Evolutionary conservation across 2,113 vertebrate species (phyloP), one percentile per base, ranked within the genome.

Genomic region (Oriolus oriolus): DNA sequence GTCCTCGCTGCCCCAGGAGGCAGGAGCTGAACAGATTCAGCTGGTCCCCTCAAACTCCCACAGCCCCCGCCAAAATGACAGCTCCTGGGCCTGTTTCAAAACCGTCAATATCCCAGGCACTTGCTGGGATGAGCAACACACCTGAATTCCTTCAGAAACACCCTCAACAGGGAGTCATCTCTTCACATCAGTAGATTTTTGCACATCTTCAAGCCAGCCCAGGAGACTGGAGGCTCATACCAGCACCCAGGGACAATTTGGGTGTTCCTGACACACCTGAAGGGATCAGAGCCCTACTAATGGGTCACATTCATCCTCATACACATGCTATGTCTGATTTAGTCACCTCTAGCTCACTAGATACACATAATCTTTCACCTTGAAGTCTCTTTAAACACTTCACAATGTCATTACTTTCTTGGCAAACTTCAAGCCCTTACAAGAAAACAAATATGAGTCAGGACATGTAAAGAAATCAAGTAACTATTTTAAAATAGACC

Each of bases 141-240:
- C 17, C 17, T n/a, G 30, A 27, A 30, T 47, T 88, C 65, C 52
- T 47, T 73, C 53, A 83, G 77, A 53, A 74, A 45, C 17, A 31
- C 16, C 19, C 19, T 44, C 60, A 87, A n/a, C 22, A 42, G 11
- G 6, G 3, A 76, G 49, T 16, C 14, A 31, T 23, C 9, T 63
- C 35, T 52, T 66, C 44, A 21, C 2, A 5, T 45, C 5, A 7
- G 24, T 8, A 45, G n/a, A 30, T 66, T 54, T 91, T 75, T 5
- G 10, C 24, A 41, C 5, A 4, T 33, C 44, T 71, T 52, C 31
- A 37, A 77, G n/a, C 5, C 78, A 85, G 30, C 15, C 28, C 42
- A 18, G 44, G 0, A 5, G 33, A 33, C 39, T 81, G 56, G 52
- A 16, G 52, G 26, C 44, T 66, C 1, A 0, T 11, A 8, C 4